Evolutionary conservation across 2,888 invertebrate species (phyloP).

Genomic region (Sminthurides aquaticus): DNA sequence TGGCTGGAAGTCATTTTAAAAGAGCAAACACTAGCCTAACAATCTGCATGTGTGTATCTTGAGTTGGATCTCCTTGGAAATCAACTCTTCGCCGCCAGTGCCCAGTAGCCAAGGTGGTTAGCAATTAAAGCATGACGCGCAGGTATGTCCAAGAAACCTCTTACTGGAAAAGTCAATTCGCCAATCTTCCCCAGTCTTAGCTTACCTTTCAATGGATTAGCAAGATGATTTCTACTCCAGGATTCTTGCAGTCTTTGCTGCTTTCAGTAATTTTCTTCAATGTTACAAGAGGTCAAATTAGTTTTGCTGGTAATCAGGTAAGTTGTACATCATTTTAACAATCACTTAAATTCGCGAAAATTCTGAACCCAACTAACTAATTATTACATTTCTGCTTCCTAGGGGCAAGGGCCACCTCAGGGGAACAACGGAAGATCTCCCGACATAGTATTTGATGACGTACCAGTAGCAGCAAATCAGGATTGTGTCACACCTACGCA

Average conservation of each 20-base stretch:
- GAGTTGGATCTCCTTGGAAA: neutral
- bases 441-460: slow-evolving; percentile 41
- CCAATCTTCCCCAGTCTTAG: no score
- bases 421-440: neutral
- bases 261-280: neutral
- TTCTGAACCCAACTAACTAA: no score
- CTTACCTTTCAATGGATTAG: no score
- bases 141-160: no score
- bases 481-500: slow-evolving; percentile 36
- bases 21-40: no score
- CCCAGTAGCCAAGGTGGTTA: neutral
- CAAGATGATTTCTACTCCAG: no score
- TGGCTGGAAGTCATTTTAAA: no score
- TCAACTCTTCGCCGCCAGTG: neutral
- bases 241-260: neutral
- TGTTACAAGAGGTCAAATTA: slow-evolving; percentile 3
- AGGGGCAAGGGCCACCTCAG: neutral
- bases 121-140: neutral
- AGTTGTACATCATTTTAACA: neutral
- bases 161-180: no score
- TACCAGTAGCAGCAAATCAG: slow-evolving; percentile 30
- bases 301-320: slow-evolving; percentile 12
- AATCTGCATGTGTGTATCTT: no score
- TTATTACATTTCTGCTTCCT: neutral
- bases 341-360: no score